These are phyloP conservation scores for Lasioglossum oenotherae DNA, from an alignment of 2,888 invertebrate species.

Conservation along the genomic window DNA sequence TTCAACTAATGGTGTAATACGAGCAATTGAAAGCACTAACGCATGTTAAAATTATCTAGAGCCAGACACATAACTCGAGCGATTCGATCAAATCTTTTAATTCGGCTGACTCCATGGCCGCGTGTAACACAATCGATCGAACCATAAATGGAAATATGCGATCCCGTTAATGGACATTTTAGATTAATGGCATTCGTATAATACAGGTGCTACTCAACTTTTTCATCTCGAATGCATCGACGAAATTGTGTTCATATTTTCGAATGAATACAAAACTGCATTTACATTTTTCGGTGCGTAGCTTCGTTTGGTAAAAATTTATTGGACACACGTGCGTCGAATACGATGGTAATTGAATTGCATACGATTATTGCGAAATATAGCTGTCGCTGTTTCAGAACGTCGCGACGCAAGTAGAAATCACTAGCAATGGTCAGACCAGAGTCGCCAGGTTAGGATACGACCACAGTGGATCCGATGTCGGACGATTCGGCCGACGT, in stretches of 20 bases:
- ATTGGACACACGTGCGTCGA: not conserved
- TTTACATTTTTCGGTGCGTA: not conserved
- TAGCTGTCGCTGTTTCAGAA: not conserved
- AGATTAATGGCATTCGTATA: not conserved
- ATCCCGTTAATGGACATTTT: not conserved
- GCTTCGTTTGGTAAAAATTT: not conserved
- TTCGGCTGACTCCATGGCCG: not conserved
- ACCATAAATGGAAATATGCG: not conserved
- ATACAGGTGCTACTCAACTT: not conserved
- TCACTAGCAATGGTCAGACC: not conserved
- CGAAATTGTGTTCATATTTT: not conserved
- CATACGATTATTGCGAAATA: not conserved
- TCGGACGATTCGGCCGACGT: too few relatives aligned
- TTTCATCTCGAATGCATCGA: slow-evolving; percentile 2
- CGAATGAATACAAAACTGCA: not conserved
- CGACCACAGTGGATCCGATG: too few relatives aligned
- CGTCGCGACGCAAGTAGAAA: not conserved
- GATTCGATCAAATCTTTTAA: not conserved
- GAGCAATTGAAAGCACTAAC: not conserved
- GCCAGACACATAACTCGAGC: not conserved
- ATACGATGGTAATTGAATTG: not conserved
- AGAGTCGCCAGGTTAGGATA: too few relatives aligned
- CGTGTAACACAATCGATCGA: not conserved
- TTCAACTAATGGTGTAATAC: not conserved
- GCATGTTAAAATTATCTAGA: not conserved